These are phyloP conservation scores for Pluvianellus socialis DNA, from an alignment of 2,113 vertebrate genomes.

Conservation along the genomic window DNA sequence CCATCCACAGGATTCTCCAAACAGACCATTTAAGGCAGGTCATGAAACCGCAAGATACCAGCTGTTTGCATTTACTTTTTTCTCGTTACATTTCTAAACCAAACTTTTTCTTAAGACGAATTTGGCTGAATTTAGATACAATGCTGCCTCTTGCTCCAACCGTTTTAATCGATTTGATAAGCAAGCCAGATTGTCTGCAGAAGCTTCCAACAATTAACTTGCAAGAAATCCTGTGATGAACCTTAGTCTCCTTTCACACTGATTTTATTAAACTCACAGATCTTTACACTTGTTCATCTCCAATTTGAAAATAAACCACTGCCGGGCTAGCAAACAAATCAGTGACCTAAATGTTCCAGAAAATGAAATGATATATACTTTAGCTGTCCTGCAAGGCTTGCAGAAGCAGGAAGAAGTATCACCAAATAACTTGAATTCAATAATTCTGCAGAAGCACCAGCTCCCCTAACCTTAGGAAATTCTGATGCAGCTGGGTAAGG, in stretches of 20 bases:
- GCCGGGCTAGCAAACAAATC: slow-evolving; percentile 33
- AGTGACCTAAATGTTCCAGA: slow-evolving; percentile 27
- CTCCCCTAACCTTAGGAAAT: not conserved
- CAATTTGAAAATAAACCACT: not conserved
- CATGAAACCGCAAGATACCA: not conserved
- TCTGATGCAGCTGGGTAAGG: not conserved
- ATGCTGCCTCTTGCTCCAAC: not conserved
- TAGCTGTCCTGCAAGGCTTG: slow-evolving; percentile 37
- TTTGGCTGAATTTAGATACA: not conserved
- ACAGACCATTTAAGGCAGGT: not conserved
- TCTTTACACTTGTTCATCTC: not conserved
- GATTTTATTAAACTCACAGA: slow-evolving; percentile 5
- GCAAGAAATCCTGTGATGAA: slow-evolving; percentile 19
- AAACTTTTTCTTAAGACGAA: not conserved
- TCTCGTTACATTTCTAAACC: not conserved
- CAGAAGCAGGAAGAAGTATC: not conserved
- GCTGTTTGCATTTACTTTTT: not conserved
- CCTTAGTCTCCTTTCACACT: slow-evolving; percentile 16
- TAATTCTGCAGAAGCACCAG: slow-evolving; percentile 27
- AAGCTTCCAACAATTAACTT: not conserved
- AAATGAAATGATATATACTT: slow-evolving; percentile 42
- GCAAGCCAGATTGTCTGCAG: not conserved
- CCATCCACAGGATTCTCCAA: not conserved
- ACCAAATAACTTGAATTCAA: slow-evolving; percentile 37
- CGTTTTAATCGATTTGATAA: not conserved